Conservation (phyloP, 2,888 invertebrate species). For the Drosophila buzzatii region DNA sequence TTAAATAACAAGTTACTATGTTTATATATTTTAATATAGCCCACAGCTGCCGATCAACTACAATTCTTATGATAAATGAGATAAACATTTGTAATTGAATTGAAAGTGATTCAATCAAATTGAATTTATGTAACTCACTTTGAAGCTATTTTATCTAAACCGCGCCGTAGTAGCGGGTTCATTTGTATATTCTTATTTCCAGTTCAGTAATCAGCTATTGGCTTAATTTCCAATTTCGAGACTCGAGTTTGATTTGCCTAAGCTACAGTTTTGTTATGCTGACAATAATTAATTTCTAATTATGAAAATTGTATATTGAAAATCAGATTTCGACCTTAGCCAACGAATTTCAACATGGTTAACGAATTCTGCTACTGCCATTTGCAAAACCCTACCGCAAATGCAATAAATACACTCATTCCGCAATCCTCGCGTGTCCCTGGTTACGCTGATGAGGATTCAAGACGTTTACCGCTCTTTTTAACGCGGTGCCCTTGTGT, state of each 20-base stretch:
- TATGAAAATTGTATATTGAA: not conserved
- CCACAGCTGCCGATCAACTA: not conserved
- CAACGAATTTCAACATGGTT: conserved; percentile 1
- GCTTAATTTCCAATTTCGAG: not conserved
- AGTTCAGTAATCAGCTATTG: not conserved
- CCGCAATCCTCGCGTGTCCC: conserved; percentile 21
- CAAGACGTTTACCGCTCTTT: conserved; percentile 50
- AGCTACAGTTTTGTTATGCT: not conserved
- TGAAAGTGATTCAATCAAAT: not conserved
- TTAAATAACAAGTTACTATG: not conserved
- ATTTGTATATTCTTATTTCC: not conserved
- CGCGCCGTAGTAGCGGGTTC: not conserved
- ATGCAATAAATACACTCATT: conserved; percentile 2
- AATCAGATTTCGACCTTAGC: conserved; percentile 2
- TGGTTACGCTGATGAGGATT: conserved; percentile 38
- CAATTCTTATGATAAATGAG: not conserved
- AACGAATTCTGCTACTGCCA: not conserved
- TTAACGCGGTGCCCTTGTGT: conserved; percentile 49
- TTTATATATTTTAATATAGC: not conserved
- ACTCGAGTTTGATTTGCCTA: not conserved
- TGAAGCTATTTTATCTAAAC: not conserved
- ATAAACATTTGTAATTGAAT: not conserved
- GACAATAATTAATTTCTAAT: conserved; percentile 3
- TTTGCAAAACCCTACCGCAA: conserved; percentile 4
- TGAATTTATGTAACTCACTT: not conserved